Evolutionary conservation across 2,113 vertebrate species (phyloP), one percentile per base, ranked within the genome.

Genomic region (Lipotes vexillifer): DNA sequence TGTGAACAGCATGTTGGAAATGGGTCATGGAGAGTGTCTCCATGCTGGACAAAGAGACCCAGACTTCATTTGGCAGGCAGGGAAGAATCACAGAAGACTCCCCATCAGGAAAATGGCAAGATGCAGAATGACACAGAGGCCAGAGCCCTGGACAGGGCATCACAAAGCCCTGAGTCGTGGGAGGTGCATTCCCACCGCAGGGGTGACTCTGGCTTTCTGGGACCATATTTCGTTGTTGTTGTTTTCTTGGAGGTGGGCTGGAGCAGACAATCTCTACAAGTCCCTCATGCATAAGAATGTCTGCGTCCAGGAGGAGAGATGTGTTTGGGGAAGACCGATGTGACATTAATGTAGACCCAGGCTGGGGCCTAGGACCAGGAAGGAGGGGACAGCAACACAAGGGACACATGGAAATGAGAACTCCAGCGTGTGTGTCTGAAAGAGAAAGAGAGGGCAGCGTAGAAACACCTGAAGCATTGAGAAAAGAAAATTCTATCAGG

Each of bases 1-100:
- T 66, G 96, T 0, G 7, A 93, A 81, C 29, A 83, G 83, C 63
- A 36, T 75, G 63, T 75, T 93, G 83, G 83, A 96, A 97, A 78
- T 90, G 90, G 92, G 74, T 91, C 96, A 95, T 11, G 5, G 55
- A 82, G 72, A 86, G 63, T 27, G 23, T 82, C 77, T 92, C 82
- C 61, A 12, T 2, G 13, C 49, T 1, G 12, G 44, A 91, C 85
- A 95, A 86, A 97, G 94, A 94, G 85, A 49, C 2, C 36, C 1
- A 3, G 29, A 36, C 72, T 92, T 49, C 78, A 13, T 31, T 25
- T 75, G 68, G 82, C 55, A 92, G 86, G 36, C 36, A 55, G 55
- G 61, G 38, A 71, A 78, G 81, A 84, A 33, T 52, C 31, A 21
- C 44, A 5, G 33, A 74, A 66, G 69, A 15, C 38, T 49, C 57